Evolutionary conservation across 2,797 vertebrate genomes (phyloP), one percentile per base, ranked within the genome.

Genomic region (Delichon dasypus): DNA sequence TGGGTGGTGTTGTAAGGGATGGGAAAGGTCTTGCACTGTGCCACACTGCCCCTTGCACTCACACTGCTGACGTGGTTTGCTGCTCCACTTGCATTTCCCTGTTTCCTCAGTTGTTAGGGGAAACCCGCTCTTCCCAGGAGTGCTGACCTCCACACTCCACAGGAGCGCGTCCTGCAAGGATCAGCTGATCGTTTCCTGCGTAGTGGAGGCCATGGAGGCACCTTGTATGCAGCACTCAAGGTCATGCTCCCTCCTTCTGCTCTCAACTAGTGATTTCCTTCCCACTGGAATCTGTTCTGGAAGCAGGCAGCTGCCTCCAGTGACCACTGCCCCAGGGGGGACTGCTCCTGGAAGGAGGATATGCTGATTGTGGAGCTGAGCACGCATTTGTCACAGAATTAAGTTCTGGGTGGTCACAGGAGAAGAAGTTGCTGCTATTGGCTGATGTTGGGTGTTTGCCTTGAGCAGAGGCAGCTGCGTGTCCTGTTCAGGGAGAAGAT

Each of bases 91-190:
- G 34, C 12, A 0, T 85, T 83, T 53, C 48, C 68, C 26, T 27
- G 10, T 44, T 78, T 48, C 57, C 27, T 80, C 40, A 16, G 7
- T 51, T 66, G 16, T 77, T 47, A 8, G 0, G 3, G 70, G 36
- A 64, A 84, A 50, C n/a, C 7, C 9, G 9, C 58, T 50, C 13
- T 54, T 50, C 23, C 1, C 17, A 36, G 74, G 27, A 5, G 4
- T 45, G 47, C 32, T 64, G 11, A 65, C 13, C 42, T 71, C 36
- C 2, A 6, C 16, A 2, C n/a, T 64, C 45, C 26, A n/a, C 10
- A 26, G 50, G 36, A 71, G 7, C 0, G 0, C 4, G 7, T 60
- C 47, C 40, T 58, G 1, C 2, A 11, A 18, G 45, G 65, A 13
- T 26, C 26, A 42, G 29, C 23, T 36, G 60, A 53, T 23, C 0